phyloP scores from a whole-genome alignment of 1,140 invertebrate species.

The Lasioglossum baleicum region DNA sequence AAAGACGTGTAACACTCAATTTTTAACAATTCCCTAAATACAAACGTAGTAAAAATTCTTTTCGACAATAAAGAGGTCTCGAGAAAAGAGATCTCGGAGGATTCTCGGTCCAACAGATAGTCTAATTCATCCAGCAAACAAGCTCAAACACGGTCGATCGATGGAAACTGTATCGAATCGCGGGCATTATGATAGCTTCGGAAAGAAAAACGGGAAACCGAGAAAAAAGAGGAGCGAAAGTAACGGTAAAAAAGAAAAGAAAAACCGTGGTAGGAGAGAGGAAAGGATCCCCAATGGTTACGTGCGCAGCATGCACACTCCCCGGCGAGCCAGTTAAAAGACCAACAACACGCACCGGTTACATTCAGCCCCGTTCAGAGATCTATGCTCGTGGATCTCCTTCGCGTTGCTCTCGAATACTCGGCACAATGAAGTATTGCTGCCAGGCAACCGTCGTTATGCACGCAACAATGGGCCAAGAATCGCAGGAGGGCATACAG shows the following conservation, averaged over 20 bases:
- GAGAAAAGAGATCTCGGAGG: too few species aligned
- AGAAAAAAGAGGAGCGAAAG: neutral
- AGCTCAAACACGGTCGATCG: neutral
- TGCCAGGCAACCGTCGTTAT: constrained; percentile 30
- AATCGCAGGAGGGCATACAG: constrained; percentile 32
- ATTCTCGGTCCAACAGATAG: too few species aligned
- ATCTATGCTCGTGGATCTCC: constrained; percentile 7
- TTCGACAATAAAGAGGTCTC: too few species aligned
- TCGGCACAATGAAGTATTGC: constrained; percentile 31
- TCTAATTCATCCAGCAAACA: too few species aligned
- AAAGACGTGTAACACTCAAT: too few species aligned
- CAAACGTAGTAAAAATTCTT: too few species aligned
- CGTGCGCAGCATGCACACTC: neutral
- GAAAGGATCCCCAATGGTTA: neutral
- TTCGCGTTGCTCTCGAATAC: neutral
- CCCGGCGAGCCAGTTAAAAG: constrained; percentile 18
- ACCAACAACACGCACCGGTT: constrained; percentile 12
- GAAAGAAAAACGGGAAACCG: neutral
- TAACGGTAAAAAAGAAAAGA: neutral
- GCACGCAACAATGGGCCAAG: constrained; percentile 52
- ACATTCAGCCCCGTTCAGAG: neutral
- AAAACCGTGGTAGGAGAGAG: neutral
- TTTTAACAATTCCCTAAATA: too few species aligned
- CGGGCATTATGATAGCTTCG: too few species aligned
- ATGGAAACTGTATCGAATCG: neutral